Conservation (phyloP, 2,113 vertebrate genomes). For the Muntiacus muntjak region DNA sequence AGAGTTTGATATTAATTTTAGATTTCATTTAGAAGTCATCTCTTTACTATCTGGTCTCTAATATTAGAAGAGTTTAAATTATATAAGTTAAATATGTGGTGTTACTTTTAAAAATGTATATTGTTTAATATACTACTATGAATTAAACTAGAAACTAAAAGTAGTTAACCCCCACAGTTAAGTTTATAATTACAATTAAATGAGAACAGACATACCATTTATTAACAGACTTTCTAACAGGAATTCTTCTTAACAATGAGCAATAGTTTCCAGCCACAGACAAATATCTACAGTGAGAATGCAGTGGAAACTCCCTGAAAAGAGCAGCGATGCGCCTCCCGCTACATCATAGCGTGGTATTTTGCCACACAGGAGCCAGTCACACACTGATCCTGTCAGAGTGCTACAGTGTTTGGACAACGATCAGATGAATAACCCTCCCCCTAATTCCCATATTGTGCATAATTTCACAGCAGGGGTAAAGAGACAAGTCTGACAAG, state of each 20-base stretch:
- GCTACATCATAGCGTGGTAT: accelerated
- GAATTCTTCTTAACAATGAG: neutral
- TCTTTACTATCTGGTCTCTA: neutral
- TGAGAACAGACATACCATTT: neutral
- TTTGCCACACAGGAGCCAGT: neutral
- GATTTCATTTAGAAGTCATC: neutral
- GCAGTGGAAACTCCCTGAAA: neutral
- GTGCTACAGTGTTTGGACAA: neutral
- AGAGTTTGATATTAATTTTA: neutral
- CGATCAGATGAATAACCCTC: neutral
- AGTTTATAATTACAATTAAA: conserved; percentile 19
- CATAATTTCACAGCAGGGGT: neutral
- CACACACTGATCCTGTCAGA: neutral
- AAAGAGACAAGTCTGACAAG: neutral
- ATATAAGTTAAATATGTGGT: neutral
- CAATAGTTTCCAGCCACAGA: neutral
- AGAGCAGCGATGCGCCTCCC: too few relatives aligned
- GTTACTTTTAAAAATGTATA: neutral
- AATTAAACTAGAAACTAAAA: neutral
- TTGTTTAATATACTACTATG: neutral
- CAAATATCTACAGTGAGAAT: neutral
- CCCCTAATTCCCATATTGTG: neutral
- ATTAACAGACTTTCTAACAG: neutral
- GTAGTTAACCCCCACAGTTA: neutral
- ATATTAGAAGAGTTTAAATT: neutral